These are phyloP conservation scores for Coenobita brevimanus DNA, from an alignment of 1,140 invertebrate genomes.

Conservation along the genomic window DNA sequence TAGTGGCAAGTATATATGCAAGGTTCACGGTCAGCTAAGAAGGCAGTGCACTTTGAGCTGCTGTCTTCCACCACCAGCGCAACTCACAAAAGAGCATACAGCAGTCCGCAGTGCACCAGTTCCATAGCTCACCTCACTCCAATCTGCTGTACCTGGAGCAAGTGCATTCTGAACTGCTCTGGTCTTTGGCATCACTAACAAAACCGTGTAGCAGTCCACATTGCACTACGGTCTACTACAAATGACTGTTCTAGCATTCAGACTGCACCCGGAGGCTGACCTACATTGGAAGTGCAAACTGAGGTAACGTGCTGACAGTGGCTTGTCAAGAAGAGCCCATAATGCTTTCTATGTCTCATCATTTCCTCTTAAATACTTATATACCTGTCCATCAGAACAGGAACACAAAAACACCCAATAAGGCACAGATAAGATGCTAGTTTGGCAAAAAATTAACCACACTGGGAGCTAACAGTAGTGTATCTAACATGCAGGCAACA, in stretches of 20 bases:
- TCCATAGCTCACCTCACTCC: no score
- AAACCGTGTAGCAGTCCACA: no score
- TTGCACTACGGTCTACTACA: slow-evolving; percentile 19
- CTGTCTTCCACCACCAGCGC: no score
- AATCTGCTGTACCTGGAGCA: no score
- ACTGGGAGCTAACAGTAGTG: slow-evolving; percentile 55
- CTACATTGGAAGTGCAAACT: slow-evolving; percentile 59
- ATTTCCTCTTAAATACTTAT: slow-evolving; percentile 63
- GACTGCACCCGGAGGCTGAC: slow-evolving; percentile 37
- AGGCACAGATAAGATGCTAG: slow-evolving; percentile 66
- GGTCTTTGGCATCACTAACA: no score
- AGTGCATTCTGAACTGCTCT: no score
- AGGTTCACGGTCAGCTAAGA: no score
- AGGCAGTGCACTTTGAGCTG: no score
- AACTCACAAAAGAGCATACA: no score
- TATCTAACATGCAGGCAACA: slow-evolving; percentile 52
- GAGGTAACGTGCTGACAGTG: slow-evolving; percentile 62
- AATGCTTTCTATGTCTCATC: slow-evolving; percentile 43
- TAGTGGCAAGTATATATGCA: background rate
- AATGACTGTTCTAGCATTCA: slow-evolving; percentile 29
- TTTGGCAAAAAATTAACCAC: slow-evolving; percentile 66
- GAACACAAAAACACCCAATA: slow-evolving; percentile 67
- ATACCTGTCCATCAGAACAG: slow-evolving; percentile 62
- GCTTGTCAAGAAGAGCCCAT: slow-evolving; percentile 52
- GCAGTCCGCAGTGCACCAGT: no score